Conservation (phyloP, 1,140 invertebrate genomes). For the Drosophila insularis region DNA sequence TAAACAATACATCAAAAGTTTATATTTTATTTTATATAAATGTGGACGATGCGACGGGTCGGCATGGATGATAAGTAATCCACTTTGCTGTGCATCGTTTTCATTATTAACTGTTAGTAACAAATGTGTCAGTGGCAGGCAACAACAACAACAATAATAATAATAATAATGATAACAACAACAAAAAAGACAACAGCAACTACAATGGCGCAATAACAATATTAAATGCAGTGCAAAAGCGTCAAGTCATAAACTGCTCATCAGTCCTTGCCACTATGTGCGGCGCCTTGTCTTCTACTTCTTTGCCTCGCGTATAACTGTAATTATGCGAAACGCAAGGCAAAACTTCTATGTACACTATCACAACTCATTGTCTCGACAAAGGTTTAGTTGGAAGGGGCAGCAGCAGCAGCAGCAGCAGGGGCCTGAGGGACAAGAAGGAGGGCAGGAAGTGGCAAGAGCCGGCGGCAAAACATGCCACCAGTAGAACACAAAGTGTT, state of each 20-base stretch:
- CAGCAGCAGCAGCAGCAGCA: slow-evolving; percentile 50
- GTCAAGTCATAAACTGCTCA: slow-evolving; percentile 79
- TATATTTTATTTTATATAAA: slow-evolving; percentile 44
- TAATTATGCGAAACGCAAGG: slow-evolving; percentile 69
- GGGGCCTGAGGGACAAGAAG: slow-evolving; percentile 27
- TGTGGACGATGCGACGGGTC: slow-evolving; percentile 19
- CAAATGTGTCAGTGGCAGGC: slow-evolving; percentile 54
- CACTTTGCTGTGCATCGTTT: slow-evolving; percentile 50
- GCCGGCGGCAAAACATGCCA: slow-evolving; percentile 64
- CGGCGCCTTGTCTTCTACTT: neutral
- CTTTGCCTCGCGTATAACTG: slow-evolving; percentile 26
- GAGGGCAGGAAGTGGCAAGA: slow-evolving; percentile 42
- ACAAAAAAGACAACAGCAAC: neutral
- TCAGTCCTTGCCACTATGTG: slow-evolving; percentile 58
- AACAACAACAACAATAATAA: slow-evolving; percentile 54
- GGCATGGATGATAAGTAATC: slow-evolving; percentile 36
- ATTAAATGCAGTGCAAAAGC: slow-evolving; percentile 73
- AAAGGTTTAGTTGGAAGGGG: neutral
- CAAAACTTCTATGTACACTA: slow-evolving; percentile 70
- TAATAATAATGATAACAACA: slow-evolving; percentile 45
- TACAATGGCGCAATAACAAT: slow-evolving; percentile 31
- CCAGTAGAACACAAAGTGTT: slow-evolving; percentile 17
- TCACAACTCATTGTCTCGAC: slow-evolving; percentile 77
- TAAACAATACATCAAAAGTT: slow-evolving; percentile 71
- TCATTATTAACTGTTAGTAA: slow-evolving; percentile 70